Evolutionary conservation across 1,140 invertebrate genomes (phyloP), one percentile per base, ranked within the genome.

Genomic region (Anoplolepis gracilipes): DNA sequence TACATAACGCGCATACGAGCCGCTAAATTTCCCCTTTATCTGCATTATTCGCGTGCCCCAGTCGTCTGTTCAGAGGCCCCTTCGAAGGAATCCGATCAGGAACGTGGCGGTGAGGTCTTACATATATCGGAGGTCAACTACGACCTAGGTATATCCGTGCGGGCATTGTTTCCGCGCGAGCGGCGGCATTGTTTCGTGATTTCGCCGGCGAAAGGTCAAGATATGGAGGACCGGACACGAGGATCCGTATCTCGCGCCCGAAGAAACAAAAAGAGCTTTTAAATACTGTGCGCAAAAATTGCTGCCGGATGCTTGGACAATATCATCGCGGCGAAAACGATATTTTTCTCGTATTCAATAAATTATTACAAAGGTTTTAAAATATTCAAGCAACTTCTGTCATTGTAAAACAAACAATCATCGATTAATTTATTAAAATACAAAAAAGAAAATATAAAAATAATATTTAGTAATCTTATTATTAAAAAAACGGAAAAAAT

Each of bases 21-120:
- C 77, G 84, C 59, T 91, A 87, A 90, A 90, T 90, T 90, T 91
- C 77, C 88, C 85, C 86, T 92, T 92, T 92, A 89, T 89, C 88
- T 90, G 89, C 90, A 90, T 92, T 88, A 79, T 85, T 90, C 79
- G 85, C 64, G 90, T 92, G 84, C 89, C 67, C 55, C 42, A 49
- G 70, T 49, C 46, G 33, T 61, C 22, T 46, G 82, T 55, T 46
- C 16, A 22, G 36, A 28, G 11, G 39, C 8, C 16, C 25, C 42
- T 69, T 64, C 62, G 78, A 49, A 76, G 64, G 87, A 86, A 89
- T 88, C 62, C 84, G 33, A 59, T 28, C 57, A 69, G 16, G 46
- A 49, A 82, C 39, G 42, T 10, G n/a, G 49, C 55, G 70, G 28
- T 67, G 57, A 28, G 49, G 70, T 77, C 57, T 72, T 70, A 46